These are phyloP conservation scores for Arremon aurantiirostris DNA, from an alignment of 2,797 vertebrate species.

Conservation along the genomic window DNA sequence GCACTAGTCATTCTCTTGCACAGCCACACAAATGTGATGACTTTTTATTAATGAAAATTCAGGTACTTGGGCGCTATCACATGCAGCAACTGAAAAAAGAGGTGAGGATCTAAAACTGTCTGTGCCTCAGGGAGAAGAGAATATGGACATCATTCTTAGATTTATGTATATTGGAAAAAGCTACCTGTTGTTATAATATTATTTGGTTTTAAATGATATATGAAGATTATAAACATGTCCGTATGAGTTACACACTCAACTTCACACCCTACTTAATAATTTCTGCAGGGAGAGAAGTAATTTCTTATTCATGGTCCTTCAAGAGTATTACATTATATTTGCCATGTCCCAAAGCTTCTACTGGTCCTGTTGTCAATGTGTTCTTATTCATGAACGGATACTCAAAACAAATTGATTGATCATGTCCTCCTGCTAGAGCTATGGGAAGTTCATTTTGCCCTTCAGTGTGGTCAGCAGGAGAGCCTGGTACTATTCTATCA, in stretches of 20 bases:
- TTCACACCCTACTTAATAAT: not conserved
- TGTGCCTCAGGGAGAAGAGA: not conserved
- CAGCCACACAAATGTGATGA: not conserved
- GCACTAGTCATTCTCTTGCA: not conserved
- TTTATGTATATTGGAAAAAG: not conserved
- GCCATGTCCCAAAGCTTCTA: not conserved
- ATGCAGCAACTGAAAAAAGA: not conserved
- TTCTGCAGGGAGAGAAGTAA: not conserved
- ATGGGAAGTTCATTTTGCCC: not conserved
- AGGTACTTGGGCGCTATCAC: not conserved
- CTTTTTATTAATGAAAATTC: not conserved
- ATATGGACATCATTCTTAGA: not conserved
- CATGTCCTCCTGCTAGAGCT: not conserved
- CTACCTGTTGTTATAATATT: not conserved
- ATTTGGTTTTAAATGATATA: not conserved
- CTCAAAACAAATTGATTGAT: not conserved
- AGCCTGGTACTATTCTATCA: not conserved
- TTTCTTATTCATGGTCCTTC: slow-evolving; percentile 4
- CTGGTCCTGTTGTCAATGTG: not conserved
- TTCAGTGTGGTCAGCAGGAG: not conserved
- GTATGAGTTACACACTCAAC: not conserved
- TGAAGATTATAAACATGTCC: not conserved
- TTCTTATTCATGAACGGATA: not conserved
- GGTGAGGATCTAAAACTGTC: not conserved
- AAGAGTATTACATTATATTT: not conserved